Evolutionary conservation across 2,113 vertebrate species (phyloP).

Genomic region (Octodon degus): DNA sequence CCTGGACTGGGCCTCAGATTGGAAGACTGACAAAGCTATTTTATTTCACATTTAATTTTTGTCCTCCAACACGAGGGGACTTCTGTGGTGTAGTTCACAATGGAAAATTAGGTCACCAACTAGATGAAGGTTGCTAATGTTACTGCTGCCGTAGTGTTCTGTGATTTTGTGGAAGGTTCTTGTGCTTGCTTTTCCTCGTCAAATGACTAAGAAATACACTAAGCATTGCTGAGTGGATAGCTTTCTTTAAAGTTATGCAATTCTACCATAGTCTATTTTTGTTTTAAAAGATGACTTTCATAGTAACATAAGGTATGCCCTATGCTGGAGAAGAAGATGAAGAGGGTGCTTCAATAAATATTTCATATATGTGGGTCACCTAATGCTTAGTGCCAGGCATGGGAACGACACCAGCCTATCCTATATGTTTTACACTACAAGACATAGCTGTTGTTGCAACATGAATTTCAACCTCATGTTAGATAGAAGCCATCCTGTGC

Average conservation of each 20-base stretch:
- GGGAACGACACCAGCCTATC: neutral
- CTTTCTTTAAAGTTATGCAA: neutral
- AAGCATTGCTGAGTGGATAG: neutral
- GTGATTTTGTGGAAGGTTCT: neutral
- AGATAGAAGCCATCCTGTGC: neutral
- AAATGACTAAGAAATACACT: neutral
- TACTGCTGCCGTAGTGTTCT: too few relatives aligned
- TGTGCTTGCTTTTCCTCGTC: neutral
- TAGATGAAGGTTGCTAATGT: neutral
- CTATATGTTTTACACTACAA: neutral
- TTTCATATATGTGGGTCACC: too few relatives aligned
- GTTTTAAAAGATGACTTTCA: neutral
- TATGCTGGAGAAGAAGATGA: neutral
- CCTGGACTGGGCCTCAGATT: neutral
- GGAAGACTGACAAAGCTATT: neutral
- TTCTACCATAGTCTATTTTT: neutral
- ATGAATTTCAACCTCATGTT: neutral
- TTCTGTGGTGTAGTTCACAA: neutral
- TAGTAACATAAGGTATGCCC: too few relatives aligned
- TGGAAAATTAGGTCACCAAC: neutral
- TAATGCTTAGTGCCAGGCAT: neutral
- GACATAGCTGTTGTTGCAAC: neutral
- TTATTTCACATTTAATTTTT: neutral
- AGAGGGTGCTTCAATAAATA: neutral
- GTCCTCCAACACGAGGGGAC: neutral